Percentiles rank a stretch among this genome's conserved stretches.
Evolutionary conservation across 2,888 invertebrate species (phyloP).

Genomic region (Leptogaster cylindrica): DNA sequence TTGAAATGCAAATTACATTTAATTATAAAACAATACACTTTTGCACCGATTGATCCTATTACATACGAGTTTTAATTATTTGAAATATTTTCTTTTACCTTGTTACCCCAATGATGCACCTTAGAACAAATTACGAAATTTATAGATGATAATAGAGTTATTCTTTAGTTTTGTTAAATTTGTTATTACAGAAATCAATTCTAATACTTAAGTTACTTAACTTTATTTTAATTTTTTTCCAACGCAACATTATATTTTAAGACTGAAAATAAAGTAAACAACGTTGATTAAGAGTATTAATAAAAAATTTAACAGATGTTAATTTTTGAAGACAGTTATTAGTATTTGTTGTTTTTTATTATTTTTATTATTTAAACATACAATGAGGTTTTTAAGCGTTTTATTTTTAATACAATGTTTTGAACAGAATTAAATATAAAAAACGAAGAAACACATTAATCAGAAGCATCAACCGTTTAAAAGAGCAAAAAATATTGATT

Average conservation of each 20-base stretch:
- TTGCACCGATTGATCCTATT: conserved; percentile 17
- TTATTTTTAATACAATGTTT: conserved; percentile 13
- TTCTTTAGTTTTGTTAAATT: background rate
- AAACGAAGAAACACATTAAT: conserved; percentile 45
- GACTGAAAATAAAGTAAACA: too few relatives aligned
- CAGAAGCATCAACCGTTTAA: conserved; percentile 47
- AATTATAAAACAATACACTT: too few relatives aligned
- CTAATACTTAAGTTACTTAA: background rate
- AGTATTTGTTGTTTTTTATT: conserved; percentile 7
- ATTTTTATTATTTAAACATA: conserved; percentile 41
- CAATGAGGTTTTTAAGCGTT: conserved; percentile 35
- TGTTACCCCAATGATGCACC: conserved; percentile 3
- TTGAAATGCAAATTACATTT: too few relatives aligned
- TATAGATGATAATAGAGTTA: background rate
- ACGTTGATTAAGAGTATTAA: background rate
- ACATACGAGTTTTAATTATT: conserved; percentile 44
- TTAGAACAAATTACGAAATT: background rate
- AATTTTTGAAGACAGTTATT: background rate
- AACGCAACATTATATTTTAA: too few relatives aligned
- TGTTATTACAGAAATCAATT: background rate
- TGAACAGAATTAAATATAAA: conserved; percentile 12
- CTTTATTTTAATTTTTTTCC: too few relatives aligned
- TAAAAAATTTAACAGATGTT: background rate
- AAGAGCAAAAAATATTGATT: too few relatives aligned
- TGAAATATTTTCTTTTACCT: conserved; percentile 2